Percentiles rank a stretch among this genome's conserved stretches.
Evolutionary conservation across 2,888 invertebrate species (phyloP).

Genomic region (Drosophila seclusa): DNA sequence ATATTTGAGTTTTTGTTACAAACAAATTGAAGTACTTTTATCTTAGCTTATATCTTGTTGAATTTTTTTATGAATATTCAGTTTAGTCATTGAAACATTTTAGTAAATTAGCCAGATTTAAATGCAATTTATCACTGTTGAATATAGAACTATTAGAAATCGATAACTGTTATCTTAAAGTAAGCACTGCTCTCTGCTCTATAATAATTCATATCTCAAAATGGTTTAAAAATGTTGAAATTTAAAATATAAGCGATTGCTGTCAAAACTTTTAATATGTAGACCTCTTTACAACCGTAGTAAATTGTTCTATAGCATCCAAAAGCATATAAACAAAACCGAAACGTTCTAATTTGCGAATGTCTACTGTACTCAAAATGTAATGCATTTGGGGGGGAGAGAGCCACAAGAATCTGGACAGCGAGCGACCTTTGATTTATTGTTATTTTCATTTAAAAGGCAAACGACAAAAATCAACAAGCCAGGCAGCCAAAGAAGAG

Average conservation of each 20-base stretch:
- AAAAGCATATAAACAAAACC: neutral
- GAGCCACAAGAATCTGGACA: slow-evolving; percentile 13
- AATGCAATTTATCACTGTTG: no score
- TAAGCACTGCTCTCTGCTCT: no score
- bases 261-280: neutral
- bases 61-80: neutral
- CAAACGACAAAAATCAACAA: slow-evolving; percentile 80
- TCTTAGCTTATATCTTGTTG: no score
- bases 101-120: neutral
- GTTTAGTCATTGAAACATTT: neutral
- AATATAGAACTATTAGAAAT: no score
- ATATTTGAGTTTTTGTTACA: neutral
- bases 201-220: neutral
- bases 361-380: slow-evolving; percentile 33
- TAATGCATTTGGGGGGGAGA: slow-evolving; percentile 30
- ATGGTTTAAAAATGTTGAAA: neutral
- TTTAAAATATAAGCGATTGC: neutral
- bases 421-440: slow-evolving; percentile 75
- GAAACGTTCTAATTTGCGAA: slow-evolving; percentile 7
- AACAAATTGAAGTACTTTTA: neutral
- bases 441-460: slow-evolving; percentile 81
- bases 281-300: no score
- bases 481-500: slow-evolving; percentile 35
- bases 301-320: neutral
- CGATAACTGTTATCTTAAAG: no score